Base-by-base conservation (phyloP, 2,113 vertebrate species). In the Tapirus terrestris region DNA sequence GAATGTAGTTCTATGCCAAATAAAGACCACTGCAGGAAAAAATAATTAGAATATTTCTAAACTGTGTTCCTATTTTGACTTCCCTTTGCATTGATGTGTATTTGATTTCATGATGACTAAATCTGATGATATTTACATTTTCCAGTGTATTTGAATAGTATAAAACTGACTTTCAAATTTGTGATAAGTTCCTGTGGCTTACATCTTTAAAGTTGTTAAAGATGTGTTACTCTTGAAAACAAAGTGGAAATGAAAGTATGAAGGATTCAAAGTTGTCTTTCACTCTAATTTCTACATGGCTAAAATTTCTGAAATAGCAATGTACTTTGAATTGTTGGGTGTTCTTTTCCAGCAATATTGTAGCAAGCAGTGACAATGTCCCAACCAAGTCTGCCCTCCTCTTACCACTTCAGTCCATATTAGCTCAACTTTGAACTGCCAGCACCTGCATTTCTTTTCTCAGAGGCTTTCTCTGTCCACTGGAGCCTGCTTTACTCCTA, bases 111-210 rank as follows among this genome's bases (percentile, higher is more conserved):
- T 56, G 18, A 29, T 91, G 27, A 65, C 23, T 75, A 39, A 80
- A 86, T 76, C 67, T 4, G 10, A 77, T 72, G 43, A 3, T 36
- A 67, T 87, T 92, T 91, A 67, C 5, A 77, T 45, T 95, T 96
- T 33, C 12, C 4, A 53, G 21, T 5, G 11, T 89, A 81, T 85
- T 76, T 61, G 25, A 86, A 61, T 77, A 27, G 9, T 36, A 76
- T 65, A 90, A 65, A 70, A 9, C 8, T 63, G n/a, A 51, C 58
- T 97, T 93, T 84, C 67, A 77, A 91, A 89, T 85, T 56, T 79
- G 53, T 65, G 25, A 39, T 89, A 48, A 76, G 6, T 89, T 73
- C 0, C 36, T 89, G 75, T 73, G 68, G 27, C 36, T 89, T 65
- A 20, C 0, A 7, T 60, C 23, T 82, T 93, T 76, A 12, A 81